Evolutionary conservation across 1,140 invertebrate species (phyloP), one percentile per base, ranked within the genome.

Genomic region (Temnothorax longispinosus): DNA sequence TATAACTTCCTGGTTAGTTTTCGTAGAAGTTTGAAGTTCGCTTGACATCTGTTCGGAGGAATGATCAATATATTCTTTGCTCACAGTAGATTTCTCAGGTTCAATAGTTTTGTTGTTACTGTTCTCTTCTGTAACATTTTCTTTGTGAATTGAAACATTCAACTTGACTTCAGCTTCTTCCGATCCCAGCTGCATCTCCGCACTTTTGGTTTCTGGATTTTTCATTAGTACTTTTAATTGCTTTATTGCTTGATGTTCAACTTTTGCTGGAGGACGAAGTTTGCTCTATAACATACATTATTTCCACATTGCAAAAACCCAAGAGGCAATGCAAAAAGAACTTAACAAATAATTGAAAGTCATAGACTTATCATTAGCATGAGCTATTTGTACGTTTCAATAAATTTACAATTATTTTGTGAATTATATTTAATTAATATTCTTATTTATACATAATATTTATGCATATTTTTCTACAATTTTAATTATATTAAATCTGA

Each of bases 271-370:
- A 80, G 62, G 84, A 21, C 87, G 85, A 64, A 93, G 84, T 88
- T 92, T 94, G 38, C 58, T 92, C 93, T 94, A 69, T 27, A 93
- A 93, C 62, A 89, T 13, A 71, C 6, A 32, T 81, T 72, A 44
- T 76, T 72, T 21, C 21, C 35, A 7, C 50, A 74, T 47, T 47
- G 71, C 32, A 67, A 85, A 74, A 5, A 69, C 7, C 64, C 32
- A 69, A 15, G 27, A 27, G 6, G 2, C 21, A 50, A 47, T 69
- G 11, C 13, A 69, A 69, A 35, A 71, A 27, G 11, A 74, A 21
- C 8, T 18, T 74, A 50, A 71, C 21, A 58, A 35, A 58, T 47
- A 35, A 35, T 27, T 74, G 21, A 38, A 6, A 60, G n/a, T 74
- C 3, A 62, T 7, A 50, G 1, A 50, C 38, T 75, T 21, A 77